A percentile compares a stretch with the other conserved stretches of the same genome.
Conservation (phyloP, 2,113 vertebrate species). For the Rhizomys pruinosus region DNA sequence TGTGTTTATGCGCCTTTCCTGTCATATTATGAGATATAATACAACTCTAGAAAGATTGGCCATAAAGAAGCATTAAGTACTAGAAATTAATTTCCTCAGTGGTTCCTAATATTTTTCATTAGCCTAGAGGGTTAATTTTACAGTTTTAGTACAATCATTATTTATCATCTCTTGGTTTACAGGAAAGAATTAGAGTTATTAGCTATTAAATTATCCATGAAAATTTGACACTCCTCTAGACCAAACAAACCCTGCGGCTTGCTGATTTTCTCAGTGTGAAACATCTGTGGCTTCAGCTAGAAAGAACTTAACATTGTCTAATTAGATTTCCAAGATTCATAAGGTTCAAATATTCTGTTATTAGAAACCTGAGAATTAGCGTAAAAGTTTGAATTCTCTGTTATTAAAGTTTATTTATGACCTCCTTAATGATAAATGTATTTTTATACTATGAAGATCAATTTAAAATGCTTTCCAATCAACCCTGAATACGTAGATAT, state of each 20-base stretch:
- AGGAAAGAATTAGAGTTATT: slow-evolving; percentile 90
- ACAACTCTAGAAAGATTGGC: slow-evolving; percentile 79
- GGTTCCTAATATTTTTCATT: slow-evolving; percentile 81
- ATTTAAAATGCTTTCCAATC: slow-evolving; percentile 73
- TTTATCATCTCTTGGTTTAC: slow-evolving; percentile 90
- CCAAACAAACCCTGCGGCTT: slow-evolving; percentile 90
- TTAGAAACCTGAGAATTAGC: slow-evolving; percentile 83
- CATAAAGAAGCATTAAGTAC: slow-evolving; percentile 83
- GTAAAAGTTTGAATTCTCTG: slow-evolving; percentile 81
- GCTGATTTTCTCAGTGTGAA: slow-evolving; percentile 90
- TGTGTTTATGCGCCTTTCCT: slow-evolving; percentile 77
- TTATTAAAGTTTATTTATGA: slow-evolving; percentile 84
- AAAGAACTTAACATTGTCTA: slow-evolving; percentile 88
- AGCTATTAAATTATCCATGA: slow-evolving; percentile 93
- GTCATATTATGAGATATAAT: slow-evolving; percentile 70
- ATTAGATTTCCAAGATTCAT: slow-evolving; percentile 89
- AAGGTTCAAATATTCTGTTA: slow-evolving; percentile 83
- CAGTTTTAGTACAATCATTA: slow-evolving; percentile 87
- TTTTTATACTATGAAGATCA: slow-evolving; percentile 55
- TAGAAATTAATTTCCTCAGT: slow-evolving; percentile 86
- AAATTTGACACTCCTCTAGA: slow-evolving; percentile 89
- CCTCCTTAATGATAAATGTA: slow-evolving; percentile 65
- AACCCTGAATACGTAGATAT: slow-evolving; percentile 9
- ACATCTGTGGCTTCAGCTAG: slow-evolving; percentile 89
- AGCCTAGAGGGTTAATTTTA: slow-evolving; percentile 90